Evolutionary conservation across 2,113 vertebrate genomes (phyloP).

Genomic region (Anser cygnoides): DNA sequence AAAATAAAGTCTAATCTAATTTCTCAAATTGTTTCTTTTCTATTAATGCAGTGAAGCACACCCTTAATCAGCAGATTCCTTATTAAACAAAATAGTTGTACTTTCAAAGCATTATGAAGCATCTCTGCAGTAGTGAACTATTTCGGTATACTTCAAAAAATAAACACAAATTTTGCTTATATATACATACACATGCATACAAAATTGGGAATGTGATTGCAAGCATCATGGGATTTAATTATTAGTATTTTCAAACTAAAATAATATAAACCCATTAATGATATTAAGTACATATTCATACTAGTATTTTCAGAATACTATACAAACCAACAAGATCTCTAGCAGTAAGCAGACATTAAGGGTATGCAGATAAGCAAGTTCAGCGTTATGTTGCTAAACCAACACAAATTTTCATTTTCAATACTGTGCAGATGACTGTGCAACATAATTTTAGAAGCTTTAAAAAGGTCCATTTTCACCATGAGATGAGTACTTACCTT

Average conservation of each 20-base stretch:
- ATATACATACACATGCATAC: neutral
- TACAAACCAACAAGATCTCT: neutral
- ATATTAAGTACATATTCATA: neutral
- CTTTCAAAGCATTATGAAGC: neutral
- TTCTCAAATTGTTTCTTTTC: neutral
- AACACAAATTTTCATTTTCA: neutral
- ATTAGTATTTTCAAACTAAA: neutral
- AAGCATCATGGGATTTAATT: neutral
- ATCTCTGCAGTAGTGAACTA: neutral
- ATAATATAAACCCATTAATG: neutral
- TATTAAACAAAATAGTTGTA: neutral
- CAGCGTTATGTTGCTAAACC: neutral
- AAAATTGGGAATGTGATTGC: neutral
- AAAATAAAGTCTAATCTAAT: neutral
- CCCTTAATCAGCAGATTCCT: neutral
- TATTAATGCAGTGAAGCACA: neutral
- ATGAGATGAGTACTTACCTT: constrained; percentile 78
- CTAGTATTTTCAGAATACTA: neutral
- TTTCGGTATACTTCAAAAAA: neutral
- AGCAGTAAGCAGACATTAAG: neutral
- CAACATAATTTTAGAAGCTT: neutral
- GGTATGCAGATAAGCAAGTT: neutral
- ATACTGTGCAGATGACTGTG: neutral
- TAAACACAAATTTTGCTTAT: neutral
- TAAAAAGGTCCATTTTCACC: neutral